Conservation (phyloP, 2,113 vertebrate species). For the Columba livia region DNA sequence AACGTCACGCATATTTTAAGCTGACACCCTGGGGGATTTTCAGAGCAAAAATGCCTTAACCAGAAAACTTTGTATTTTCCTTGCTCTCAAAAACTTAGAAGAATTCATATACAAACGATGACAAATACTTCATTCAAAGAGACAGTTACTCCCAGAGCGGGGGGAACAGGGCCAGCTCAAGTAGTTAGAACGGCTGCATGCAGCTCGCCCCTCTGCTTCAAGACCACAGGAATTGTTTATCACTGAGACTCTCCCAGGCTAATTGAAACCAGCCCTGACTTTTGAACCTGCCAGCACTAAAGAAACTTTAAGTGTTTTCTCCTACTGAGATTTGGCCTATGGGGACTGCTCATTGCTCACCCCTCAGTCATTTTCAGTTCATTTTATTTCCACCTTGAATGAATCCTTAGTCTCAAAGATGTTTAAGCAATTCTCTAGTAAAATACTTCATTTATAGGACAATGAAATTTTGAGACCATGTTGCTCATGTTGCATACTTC, state of each 20-base stretch:
- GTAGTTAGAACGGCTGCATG: constrained; percentile 44
- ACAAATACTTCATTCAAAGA: constrained; percentile 59
- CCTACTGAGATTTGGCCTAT: constrained; percentile 72
- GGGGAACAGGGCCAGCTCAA: constrained; percentile 49
- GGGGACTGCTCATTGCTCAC: constrained; percentile 70
- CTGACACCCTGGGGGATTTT: constrained; percentile 47
- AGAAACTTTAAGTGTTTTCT: constrained; percentile 78
- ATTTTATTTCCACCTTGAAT: constrained; percentile 58
- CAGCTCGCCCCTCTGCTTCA: constrained; percentile 64
- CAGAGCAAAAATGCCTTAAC: constrained; percentile 60
- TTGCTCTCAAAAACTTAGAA: constrained; percentile 60
- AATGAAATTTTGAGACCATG: background rate
- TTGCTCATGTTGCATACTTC: background rate
- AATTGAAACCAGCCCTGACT: constrained; percentile 85
- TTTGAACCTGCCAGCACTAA: constrained; percentile 81
- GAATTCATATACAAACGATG: constrained; percentile 58
- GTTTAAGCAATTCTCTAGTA: background rate
- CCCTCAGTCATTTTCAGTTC: constrained; percentile 58
- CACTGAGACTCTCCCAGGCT: constrained; percentile 79
- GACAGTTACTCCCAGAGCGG: constrained; percentile 46
- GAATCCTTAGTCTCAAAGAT: constrained; percentile 40
- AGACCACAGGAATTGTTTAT: constrained; percentile 91
- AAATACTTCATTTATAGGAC: background rate
- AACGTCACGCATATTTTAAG: constrained; percentile 50
- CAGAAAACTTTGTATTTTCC: constrained; percentile 60